These are phyloP conservation scores for Drosophila atroscutellata DNA, from an alignment of 2,888 invertebrate species.

Conservation along the genomic window DNA sequence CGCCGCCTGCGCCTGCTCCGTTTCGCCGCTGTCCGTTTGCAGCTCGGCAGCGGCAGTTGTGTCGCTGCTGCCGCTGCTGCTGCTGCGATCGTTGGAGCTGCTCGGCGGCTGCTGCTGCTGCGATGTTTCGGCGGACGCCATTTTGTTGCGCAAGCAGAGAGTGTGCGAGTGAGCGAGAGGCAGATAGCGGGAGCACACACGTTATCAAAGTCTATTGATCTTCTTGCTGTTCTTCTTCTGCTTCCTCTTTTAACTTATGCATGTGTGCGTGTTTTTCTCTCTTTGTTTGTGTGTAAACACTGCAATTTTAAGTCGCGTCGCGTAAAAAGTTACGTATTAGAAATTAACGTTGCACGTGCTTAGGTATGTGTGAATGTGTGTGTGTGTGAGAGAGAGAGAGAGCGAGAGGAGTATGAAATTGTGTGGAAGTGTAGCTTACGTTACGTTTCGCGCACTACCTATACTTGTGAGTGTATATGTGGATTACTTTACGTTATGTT, in stretches of 20 bases:
- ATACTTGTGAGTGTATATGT: background rate
- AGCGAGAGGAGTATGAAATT: background rate
- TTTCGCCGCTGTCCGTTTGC: constrained; percentile 52
- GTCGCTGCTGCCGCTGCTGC: constrained; percentile 14
- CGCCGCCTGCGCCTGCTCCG: constrained; percentile 66
- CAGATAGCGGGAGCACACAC: constrained; percentile 10
- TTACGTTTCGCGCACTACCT: constrained; percentile 63
- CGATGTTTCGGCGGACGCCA: constrained; percentile 63
- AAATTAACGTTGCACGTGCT: constrained; percentile 31
- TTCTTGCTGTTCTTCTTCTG: background rate
- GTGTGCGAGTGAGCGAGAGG: constrained; percentile 5
- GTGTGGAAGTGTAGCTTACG: constrained; percentile 33
- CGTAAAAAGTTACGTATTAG: constrained; percentile 27
- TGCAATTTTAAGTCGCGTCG: constrained; percentile 38
- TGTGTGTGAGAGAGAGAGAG: background rate
- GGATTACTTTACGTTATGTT: background rate
- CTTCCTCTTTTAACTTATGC: constrained; percentile 8
- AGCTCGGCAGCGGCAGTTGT: constrained; percentile 14
- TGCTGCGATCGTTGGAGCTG: constrained; percentile 26
- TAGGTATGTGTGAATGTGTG: background rate
- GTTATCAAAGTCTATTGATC: constrained; percentile 35
- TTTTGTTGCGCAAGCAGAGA: constrained; percentile 36
- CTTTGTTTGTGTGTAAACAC: constrained; percentile 28
- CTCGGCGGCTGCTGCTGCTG: constrained; percentile 17
- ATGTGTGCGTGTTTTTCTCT: constrained; percentile 15